Base-by-base conservation (phyloP, 2,113 vertebrate genomes). In the Cnemophilus loriae region DNA sequence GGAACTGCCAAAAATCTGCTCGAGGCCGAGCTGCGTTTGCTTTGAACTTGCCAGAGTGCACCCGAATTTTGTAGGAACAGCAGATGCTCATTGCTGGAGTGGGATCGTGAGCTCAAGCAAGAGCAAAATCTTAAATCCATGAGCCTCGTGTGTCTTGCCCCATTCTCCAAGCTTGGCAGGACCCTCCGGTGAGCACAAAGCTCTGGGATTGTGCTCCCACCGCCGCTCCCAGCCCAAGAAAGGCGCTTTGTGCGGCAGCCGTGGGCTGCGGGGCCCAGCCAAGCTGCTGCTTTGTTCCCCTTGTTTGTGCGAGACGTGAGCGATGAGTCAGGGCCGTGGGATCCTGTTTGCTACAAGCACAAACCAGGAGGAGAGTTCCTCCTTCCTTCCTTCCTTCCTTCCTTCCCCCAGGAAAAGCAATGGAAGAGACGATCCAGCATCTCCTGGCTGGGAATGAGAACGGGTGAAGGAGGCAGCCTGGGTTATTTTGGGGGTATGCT, bases 291-390 rank as follows among this genome's bases (percentile, higher is more conserved):
- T 95, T 93, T 93, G 87, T 87, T 84, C 87, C 74, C 37, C 85
- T 90, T 93, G 94, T 92, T 94, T 81, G 93, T 86, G 86, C 80
- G 56, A 85, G 93, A 83, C 84, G 22, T 5, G 15, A 63, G n/a
- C 18, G 81, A 86, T 96, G 95, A 96, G 75, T 95, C 95, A 96
- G 84, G 71, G 47, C 75, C 6, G 83, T 63, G 83, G 96, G 91
- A 71, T 85, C 24, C 27, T 44, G 90, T 44, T 70, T 81, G 13
- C 68, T 61, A 82, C 70, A 22, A 75, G 93, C 68, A 20, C 55
- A 35, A 67, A 56, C 41, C 8, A 8, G 56, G 33, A 52, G 82
- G 55, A 56, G 79, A 50, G 11, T 30, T 42, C 41, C 26, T 86
- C 60, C 56, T 55, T 41, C 76, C 61, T 28, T 35, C 28, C 32